Percentiles rank a stretch among this genome's conserved stretches.
Evolutionary conservation across 2,888 invertebrate genomes (phyloP).

Genomic region (Crocallis elinguaria): DNA sequence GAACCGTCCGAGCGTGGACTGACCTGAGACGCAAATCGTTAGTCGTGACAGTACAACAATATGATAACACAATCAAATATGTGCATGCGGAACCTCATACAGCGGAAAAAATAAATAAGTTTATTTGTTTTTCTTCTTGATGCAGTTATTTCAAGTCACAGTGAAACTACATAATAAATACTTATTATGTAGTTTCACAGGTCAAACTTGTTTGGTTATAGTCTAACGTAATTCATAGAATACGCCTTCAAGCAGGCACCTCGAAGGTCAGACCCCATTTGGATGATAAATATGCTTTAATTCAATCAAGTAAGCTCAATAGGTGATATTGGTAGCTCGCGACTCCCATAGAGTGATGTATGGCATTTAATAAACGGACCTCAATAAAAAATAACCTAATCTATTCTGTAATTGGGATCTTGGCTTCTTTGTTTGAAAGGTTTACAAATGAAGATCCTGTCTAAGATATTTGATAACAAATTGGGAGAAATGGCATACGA

Average conservation of each 20-base stretch:
- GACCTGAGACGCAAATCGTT: too few relatives aligned
- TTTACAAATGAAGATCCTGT: slow-evolving; percentile 20
- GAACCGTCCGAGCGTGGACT: too few relatives aligned
- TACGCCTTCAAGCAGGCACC: slow-evolving; percentile 19
- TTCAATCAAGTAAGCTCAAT: slow-evolving; percentile 65
- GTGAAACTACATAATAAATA: too few relatives aligned
- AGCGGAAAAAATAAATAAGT: too few relatives aligned
- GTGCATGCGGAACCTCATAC: too few relatives aligned
- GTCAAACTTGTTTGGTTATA: too few relatives aligned
- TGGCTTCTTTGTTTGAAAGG: slow-evolving; percentile 31
- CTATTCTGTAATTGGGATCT: slow-evolving; percentile 39
- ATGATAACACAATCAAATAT: too few relatives aligned
- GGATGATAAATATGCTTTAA: slow-evolving; percentile 71
- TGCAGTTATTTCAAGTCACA: too few relatives aligned
- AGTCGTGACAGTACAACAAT: too few relatives aligned
- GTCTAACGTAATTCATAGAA: too few relatives aligned
- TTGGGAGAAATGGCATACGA: slow-evolving; percentile 6
- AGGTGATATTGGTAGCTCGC: slow-evolving; percentile 61
- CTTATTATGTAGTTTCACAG: too few relatives aligned
- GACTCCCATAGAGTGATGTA: slow-evolving; percentile 62
- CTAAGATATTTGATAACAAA: slow-evolving; percentile 6
- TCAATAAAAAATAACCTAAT: slow-evolving; percentile 45
- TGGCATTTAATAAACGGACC: slow-evolving; percentile 52
- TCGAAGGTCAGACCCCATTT: slow-evolving; percentile 57
- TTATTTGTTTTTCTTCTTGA: too few relatives aligned